These are phyloP conservation scores for Anthoscopus minutus DNA, from an alignment of 2,113 vertebrate genomes.

Conservation along the genomic window DNA sequence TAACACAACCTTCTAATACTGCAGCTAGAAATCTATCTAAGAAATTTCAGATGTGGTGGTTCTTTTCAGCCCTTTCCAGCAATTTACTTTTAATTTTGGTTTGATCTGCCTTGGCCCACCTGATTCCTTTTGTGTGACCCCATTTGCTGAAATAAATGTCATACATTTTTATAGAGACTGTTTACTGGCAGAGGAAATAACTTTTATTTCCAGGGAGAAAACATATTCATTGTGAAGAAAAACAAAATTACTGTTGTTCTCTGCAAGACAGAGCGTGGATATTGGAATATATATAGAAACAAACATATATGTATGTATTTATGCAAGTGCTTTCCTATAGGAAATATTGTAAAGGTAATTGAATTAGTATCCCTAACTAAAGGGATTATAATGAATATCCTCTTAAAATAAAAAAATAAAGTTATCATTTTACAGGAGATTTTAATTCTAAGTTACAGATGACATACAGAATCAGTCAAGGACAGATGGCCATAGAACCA, in stretches of 20 bases:
- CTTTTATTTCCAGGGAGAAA: not conserved
- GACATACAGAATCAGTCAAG: not conserved
- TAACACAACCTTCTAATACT: not conserved
- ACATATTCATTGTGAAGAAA: not conserved
- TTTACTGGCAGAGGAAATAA: not conserved
- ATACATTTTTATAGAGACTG: not conserved
- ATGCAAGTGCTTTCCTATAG: not conserved
- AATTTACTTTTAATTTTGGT: not conserved
- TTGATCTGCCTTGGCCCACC: not conserved
- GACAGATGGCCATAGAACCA: not conserved
- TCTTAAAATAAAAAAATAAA: not conserved
- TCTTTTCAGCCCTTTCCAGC: not conserved
- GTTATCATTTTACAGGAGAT: not conserved
- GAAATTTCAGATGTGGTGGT: not conserved
- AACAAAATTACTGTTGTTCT: not conserved
- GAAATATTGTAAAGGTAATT: not conserved
- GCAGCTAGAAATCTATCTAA: not conserved
- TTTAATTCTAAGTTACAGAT: not conserved
- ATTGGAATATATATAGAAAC: not conserved
- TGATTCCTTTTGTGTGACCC: not conserved
- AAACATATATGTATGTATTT: rapidly evolving
- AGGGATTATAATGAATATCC: not conserved
- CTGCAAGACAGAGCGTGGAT: not conserved
- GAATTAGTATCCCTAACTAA: not conserved
- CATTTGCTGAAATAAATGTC: not conserved